These are phyloP conservation scores for Galerucella pusilla DNA, from an alignment of 2,888 invertebrate species.

Conservation along the genomic window DNA sequence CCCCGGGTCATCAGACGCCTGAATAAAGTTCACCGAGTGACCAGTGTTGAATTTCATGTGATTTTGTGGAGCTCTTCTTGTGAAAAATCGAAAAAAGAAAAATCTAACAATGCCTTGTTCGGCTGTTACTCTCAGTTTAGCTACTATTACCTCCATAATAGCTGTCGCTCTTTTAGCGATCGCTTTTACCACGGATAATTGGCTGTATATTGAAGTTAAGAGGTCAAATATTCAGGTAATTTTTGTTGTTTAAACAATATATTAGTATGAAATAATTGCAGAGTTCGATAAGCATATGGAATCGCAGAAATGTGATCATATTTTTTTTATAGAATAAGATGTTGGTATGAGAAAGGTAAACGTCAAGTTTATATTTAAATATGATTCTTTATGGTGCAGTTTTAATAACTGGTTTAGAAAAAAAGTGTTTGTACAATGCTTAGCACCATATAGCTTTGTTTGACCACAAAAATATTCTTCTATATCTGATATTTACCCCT, in stretches of 20 bases:
- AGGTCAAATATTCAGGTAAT: conserved; percentile 87
- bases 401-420: neutral
- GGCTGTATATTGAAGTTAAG: conserved; percentile 94
- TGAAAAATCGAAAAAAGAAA: conserved; percentile 28
- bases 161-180: conserved; percentile 93
- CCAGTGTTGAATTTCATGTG: conserved; percentile 40
- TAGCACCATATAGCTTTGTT: too few species aligned
- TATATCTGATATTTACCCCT: too few species aligned
- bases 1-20: conserved; percentile 41
- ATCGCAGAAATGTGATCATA: too few species aligned
- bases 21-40: conserved; percentile 37
- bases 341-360: too few species aligned
- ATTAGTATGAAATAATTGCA: too few species aligned
- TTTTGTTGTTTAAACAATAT: neutral
- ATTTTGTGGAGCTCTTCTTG: conserved; percentile 33
- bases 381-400: neutral
- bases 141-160: conserved; percentile 95
- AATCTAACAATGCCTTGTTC: conserved; percentile 83
- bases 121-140: conserved; percentile 93
- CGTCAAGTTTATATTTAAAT: neutral
- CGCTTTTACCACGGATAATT: conserved; percentile 96
- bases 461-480: too few species aligned
- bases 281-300: too few species aligned
- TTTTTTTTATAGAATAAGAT: too few species aligned
- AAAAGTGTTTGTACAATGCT: neutral